Evolutionary conservation across 2,113 vertebrate genomes (phyloP), one percentile per base, ranked within the genome.

Genomic region (Scomber japonicus): DNA sequence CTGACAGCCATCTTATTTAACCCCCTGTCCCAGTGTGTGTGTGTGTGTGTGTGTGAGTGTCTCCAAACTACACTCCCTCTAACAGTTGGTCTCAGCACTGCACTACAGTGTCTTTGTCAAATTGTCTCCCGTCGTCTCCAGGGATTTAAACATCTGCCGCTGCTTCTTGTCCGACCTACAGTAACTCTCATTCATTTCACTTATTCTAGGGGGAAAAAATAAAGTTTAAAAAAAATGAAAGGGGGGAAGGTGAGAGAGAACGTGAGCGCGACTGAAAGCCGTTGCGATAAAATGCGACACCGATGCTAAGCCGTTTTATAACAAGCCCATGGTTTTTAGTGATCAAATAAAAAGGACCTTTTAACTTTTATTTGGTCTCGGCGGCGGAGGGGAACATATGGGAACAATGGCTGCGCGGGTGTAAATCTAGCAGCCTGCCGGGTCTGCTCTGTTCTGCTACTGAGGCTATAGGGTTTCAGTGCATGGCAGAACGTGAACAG

Each of bases 321-420:
- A 78, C 66, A 54, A 74, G 80, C 71, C 67, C 81, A 79, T 83
- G 86, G 85, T 88, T 94, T 92, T 94, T 90, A 92, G 92, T 85
- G 91, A 93, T 91, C 92, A 91, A 91, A 95, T 94, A 93, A 94
- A 95, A 95, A 74, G 75, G 84, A 88, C 86, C 92, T 91, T 94
- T 94, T 93, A 93, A 92, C 88, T 93, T 95, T 94, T 93, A 94
- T 94, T 88, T 83, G 93, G 85, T 93, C 91, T 88, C 84, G 14
- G 83, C 64, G 53, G 90, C 71, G 63, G 75, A 72, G 44, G 75
- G 65, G 81, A 78, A 82, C 88, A 88, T 84, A 89, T 88, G 90
- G 83, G 84, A 86, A 89, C 85, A 87, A 71, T 80, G 89, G 83
- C 77, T 1, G 5, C 5, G 49, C 61, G 55, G 70, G 70, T 72